Evolutionary conservation across 2,888 invertebrate species (phyloP).

Genomic region (Polymixis lichenea): DNA sequence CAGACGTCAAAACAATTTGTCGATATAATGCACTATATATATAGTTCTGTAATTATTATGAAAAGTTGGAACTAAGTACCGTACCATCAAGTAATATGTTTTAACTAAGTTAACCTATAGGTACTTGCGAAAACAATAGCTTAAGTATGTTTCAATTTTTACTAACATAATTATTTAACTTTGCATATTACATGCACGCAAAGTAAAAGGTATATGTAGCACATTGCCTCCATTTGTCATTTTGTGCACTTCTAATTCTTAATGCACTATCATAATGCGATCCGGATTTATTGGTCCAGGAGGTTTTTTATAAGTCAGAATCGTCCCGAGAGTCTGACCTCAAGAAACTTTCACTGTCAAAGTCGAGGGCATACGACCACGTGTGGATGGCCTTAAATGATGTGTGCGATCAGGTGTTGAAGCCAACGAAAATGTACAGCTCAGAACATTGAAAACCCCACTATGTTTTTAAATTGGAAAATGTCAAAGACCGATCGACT

Average conservation of each 20-base stretch:
- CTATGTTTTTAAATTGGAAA: constrained; percentile 7
- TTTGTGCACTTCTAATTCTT: background rate
- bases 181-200: constrained; percentile 7
- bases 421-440: background rate
- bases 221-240: background rate
- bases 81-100: constrained; percentile 32
- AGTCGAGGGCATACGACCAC: background rate
- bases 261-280: background rate
- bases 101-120: constrained; percentile 22
- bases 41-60: constrained; percentile 33
- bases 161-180: constrained; percentile 44
- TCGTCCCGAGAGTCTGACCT: background rate
- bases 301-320: background rate
- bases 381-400: background rate
- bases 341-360: constrained; percentile 23
- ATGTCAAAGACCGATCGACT: background rate
- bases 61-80: constrained; percentile 17
- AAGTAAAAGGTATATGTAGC: background rate
- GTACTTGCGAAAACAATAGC: constrained; percentile 54
- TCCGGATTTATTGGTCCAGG: background rate
- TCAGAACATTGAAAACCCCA: background rate
- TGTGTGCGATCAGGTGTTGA: constrained; percentile 19
- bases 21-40: constrained; percentile 18
- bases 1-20: constrained; percentile 21
- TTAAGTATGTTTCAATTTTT: constrained; percentile 34